Percentiles rank a stretch among this genome's conserved stretches.
These are phyloP conservation scores for Calliphora vicina DNA, from an alignment of 1,140 invertebrate species.

Conservation along the genomic window DNA sequence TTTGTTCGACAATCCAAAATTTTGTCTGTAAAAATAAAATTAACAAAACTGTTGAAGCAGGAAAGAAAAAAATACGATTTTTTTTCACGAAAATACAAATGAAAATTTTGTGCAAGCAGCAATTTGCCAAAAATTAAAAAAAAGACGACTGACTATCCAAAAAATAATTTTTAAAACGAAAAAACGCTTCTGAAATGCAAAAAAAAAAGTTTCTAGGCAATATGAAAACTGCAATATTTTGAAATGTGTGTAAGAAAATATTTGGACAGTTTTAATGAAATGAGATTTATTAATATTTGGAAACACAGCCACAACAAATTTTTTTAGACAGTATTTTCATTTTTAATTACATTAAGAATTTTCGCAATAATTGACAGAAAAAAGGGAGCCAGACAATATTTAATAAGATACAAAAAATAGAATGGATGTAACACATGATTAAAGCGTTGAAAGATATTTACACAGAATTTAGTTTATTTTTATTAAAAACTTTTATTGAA, in stretches of 20 bases:
- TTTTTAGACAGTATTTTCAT: too few species aligned
- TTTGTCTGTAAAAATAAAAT: slow-evolving; percentile 28
- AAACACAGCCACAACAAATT: neutral
- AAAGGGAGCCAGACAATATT: neutral
- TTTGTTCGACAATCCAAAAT: slow-evolving; percentile 16
- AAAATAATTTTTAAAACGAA: neutral
- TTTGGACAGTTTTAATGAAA: slow-evolving; percentile 31
- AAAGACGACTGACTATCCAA: slow-evolving; percentile 24
- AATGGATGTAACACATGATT: too few species aligned
- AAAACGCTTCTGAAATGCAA: neutral
- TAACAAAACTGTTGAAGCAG: slow-evolving; percentile 1
- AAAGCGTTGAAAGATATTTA: too few species aligned
- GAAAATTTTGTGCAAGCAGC: slow-evolving; percentile 31
- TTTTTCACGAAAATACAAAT: slow-evolving; percentile 19
- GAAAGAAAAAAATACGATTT: slow-evolving; percentile 19
- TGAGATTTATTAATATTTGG: slow-evolving; percentile 32
- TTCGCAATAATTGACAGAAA: slow-evolving; percentile 6
- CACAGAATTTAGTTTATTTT: too few species aligned
- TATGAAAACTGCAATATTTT: neutral
- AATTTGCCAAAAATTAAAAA: slow-evolving; percentile 14
- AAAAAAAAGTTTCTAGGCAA: neutral
- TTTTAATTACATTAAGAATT: slow-evolving; percentile 13
- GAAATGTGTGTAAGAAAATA: slow-evolving; percentile 28
- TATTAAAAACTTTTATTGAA: too few species aligned
- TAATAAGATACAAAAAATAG: too few species aligned